A percentile compares a stretch with the other conserved stretches of the same genome.
phyloP scores from a whole-genome alignment of 2,797 vertebrate genomes.

The Acanthurus leucopareius region DNA sequence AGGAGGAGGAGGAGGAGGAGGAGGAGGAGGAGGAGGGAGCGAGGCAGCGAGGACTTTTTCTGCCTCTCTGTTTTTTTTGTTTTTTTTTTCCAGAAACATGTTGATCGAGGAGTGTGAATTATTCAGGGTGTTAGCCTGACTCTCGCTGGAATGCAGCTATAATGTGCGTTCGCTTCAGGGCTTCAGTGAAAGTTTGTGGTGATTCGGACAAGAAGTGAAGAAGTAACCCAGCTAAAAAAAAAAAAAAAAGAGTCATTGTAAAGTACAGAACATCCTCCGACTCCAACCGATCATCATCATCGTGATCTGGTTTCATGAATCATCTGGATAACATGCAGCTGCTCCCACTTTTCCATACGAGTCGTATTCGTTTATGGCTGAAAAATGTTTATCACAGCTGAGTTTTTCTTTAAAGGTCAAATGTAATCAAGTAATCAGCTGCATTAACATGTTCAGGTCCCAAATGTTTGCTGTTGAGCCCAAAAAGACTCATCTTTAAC shows the following conservation, averaged over 20 bases:
- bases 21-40: conserved; percentile 5
- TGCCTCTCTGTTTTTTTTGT: neutral
- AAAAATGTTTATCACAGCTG: neutral
- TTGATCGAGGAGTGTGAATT: conserved; percentile 69
- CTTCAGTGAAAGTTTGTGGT: conserved; percentile 57
- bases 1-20: conserved; percentile 3
- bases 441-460: no score
- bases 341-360: no score
- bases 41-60: conserved; percentile 38
- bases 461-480: no score
- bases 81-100: conserved; percentile 32
- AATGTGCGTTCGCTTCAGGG: conserved; percentile 61
- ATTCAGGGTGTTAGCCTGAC: conserved; percentile 64
- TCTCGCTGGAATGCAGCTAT: conserved; percentile 56
- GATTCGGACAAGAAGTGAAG: conserved; percentile 35
- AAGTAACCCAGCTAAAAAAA: conserved; percentile 16
- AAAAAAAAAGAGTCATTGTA: no score
- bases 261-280: no score
- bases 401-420: neutral
- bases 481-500: no score
- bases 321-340: neutral
- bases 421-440: neutral
- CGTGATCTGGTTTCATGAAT: no score
- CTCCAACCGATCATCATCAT: neutral
- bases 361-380: no score